phyloP scores from a whole-genome alignment of 2,797 vertebrate genomes.

The Babyrousa celebensis region DNA sequence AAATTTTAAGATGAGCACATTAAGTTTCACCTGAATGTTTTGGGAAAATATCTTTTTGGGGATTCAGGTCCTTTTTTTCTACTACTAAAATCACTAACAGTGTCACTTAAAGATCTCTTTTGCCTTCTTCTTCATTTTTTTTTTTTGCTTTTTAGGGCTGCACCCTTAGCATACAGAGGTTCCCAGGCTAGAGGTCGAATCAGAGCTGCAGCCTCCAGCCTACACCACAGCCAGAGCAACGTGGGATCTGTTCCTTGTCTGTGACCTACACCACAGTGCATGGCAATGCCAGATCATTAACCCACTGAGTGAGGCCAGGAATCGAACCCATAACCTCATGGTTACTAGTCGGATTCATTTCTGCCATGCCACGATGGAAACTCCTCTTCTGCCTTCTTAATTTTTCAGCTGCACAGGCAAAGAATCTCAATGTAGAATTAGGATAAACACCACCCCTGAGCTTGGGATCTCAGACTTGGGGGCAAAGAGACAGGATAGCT shows the following conservation, averaged over 20 bases:
- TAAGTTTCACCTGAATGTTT: background rate
- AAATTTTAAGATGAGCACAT: constrained; percentile 45
- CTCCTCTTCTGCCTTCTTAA: background rate
- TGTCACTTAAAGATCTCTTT: background rate
- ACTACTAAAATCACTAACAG: background rate
- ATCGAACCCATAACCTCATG: too few species aligned
- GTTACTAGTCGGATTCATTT: too few species aligned
- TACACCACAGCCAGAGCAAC: too few species aligned
- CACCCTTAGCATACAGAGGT: too few species aligned
- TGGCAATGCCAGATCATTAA: too few species aligned
- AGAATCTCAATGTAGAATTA: background rate
- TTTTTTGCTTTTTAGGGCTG: background rate
- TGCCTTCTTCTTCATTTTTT: background rate
- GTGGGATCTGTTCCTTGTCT: too few species aligned
- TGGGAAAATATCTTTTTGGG: background rate
- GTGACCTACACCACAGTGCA: too few species aligned
- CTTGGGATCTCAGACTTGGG: background rate
- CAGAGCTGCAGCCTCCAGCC: too few species aligned
- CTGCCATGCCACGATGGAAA: too few species aligned
- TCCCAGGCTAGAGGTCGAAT: too few species aligned
- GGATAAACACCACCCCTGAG: background rate
- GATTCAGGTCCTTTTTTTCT: background rate
- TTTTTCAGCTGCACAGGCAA: background rate
- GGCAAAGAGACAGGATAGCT: background rate
- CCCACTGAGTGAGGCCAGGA: too few species aligned